Evolutionary conservation across 2,113 vertebrate species (phyloP), one percentile per base, ranked within the genome.

Genomic region (Tylochromis polylepis): DNA sequence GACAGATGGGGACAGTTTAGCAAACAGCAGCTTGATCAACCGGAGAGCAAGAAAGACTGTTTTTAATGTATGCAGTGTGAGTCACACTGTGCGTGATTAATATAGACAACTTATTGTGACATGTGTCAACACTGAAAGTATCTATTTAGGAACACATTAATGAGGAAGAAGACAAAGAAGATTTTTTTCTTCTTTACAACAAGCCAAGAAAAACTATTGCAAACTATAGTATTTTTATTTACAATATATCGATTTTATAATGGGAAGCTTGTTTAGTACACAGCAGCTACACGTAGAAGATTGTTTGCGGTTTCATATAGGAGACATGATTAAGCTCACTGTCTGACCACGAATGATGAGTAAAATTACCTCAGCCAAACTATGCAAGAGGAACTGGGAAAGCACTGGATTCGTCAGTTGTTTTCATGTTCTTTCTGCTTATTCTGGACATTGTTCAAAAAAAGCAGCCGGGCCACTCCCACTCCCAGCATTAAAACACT

Each of bases 341-440:
- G 38, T 89, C 83, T 78, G 77, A 88, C 41, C 43, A 38, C 55
- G 11, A 62, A 55, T 43, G 78, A 84, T 88, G 82, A 84, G 89
- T 79, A 82, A 81, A 91, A 79, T 51, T 51, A 85, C 81, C 77
- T 65, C 27, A 79, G 24, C 65, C 56, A 67, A 91, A 57, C 85
- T 65, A 15, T 57, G 86, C 38, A 80, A 60, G 41, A 89, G 77
- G 60, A 46, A 5, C 29, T 57, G 77, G 18, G 38, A 72, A 82
- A 83, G 83, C 22, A 60, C 84, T 85, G 60, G 84, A 91, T 94
- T 88, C 91, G 49, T 93, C 85, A 90, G 82, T 93, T 95, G 92
- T 95, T 94, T 94, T 94, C 88, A 89, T 91, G 89, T 93, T 94
- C 85, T 78, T 53, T 56, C 51, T 91, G 92, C 91, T 93, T 91